phyloP scores from a whole-genome alignment of 1,140 invertebrate genomes.

The Metopolophium dirhodum region DNA sequence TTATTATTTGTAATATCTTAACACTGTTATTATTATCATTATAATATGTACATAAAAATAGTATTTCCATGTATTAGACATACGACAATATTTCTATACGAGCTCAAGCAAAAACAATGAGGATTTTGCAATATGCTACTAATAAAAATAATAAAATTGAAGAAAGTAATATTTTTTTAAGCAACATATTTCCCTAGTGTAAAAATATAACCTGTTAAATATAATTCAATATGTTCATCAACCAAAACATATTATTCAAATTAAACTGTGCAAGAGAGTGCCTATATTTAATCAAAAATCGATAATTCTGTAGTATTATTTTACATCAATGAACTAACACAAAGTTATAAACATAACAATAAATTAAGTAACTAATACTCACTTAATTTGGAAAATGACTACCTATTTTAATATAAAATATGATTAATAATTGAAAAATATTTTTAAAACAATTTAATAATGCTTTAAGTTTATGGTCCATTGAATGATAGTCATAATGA shows the following conservation, averaged over 20 bases:
- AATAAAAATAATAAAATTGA: neutral
- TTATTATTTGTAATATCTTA: no score
- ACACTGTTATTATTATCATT: neutral
- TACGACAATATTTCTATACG: neutral
- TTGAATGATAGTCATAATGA: neutral
- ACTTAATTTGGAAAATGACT: neutral
- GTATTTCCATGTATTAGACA: neutral
- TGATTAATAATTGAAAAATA: neutral
- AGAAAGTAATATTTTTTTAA: neutral
- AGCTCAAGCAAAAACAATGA: neutral
- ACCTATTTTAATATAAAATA: neutral
- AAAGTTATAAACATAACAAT: neutral
- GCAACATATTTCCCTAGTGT: neutral
- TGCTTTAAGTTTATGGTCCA: neutral
- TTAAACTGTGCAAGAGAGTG: neutral
- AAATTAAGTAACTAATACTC: neutral
- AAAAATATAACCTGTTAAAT: neutral
- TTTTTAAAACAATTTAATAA: neutral
- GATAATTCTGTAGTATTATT: neutral
- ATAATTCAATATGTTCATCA: neutral
- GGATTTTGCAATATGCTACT: neutral
- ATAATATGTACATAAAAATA: neutral
- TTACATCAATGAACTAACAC: neutral
- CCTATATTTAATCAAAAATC: neutral
- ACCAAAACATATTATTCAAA: neutral